Evolutionary conservation across 2,888 invertebrate species (phyloP).

Genomic region (Caenorhabditis parvicauda): DNA sequence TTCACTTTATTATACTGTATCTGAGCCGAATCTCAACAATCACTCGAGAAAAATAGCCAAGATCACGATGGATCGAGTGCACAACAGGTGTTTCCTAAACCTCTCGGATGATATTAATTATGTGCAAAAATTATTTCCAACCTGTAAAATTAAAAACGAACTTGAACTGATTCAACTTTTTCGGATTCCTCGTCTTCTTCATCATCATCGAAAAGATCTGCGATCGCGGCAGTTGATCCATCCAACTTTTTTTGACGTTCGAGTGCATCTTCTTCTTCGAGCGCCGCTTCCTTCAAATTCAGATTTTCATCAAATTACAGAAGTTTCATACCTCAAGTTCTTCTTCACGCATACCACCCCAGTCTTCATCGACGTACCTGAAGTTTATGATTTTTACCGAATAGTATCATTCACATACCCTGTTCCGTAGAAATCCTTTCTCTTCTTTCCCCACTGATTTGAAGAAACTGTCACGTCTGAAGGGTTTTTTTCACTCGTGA

Average conservation of each 20-base stretch:
- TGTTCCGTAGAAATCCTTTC: constrained; percentile 63
- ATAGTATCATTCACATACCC: constrained; percentile 43
- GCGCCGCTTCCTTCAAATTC: constrained; percentile 17
- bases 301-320: not conserved
- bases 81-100: too few relatives aligned
- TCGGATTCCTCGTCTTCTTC: constrained; percentile 28
- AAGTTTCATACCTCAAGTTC: constrained; percentile 26
- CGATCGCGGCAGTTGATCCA: constrained; percentile 31
- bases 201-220: constrained; percentile 33
- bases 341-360: constrained; percentile 50
- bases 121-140: too few relatives aligned
- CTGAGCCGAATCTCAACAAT: too few relatives aligned
- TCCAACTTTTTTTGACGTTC: constrained; percentile 51
- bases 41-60: too few relatives aligned
- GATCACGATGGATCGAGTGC: too few relatives aligned
- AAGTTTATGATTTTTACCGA: not conserved
- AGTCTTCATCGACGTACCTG: constrained; percentile 48
- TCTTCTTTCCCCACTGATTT: constrained; percentile 63
- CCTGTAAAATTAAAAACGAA: too few relatives aligned
- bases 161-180: constrained; percentile 11
- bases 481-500: too few relatives aligned
- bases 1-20: too few relatives aligned
- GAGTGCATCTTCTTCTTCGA: constrained; percentile 54
- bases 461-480: not conserved
- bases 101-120: too few relatives aligned